phyloP scores from a whole-genome alignment of 1,140 invertebrate species.

The Trypoxylus dichotomus region DNA sequence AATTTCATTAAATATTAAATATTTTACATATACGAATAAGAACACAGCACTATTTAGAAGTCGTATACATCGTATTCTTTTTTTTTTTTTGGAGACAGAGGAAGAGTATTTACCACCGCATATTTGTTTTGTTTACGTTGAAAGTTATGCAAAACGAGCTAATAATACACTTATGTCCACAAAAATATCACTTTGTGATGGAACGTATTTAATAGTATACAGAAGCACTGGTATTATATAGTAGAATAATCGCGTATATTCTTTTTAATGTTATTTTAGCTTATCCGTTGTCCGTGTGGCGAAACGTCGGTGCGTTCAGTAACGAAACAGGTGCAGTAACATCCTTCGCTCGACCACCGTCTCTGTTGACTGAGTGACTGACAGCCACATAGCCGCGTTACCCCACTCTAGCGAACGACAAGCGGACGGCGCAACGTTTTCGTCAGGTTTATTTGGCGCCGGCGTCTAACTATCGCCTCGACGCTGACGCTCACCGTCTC shows the following conservation, averaged over 20 bases:
- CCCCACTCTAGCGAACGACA: constrained; percentile 49
- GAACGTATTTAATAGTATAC: not conserved
- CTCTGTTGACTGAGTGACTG: constrained; percentile 54
- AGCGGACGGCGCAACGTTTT: constrained; percentile 48
- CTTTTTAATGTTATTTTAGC: not conserved
- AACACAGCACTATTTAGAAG: constrained; percentile 11
- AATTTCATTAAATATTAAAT: not conserved
- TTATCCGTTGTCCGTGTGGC: not conserved
- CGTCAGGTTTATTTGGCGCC: constrained; percentile 41
- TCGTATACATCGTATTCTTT: constrained; percentile 3
- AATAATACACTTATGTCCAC: constrained; percentile 24
- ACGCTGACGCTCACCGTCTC: constrained; percentile 35
- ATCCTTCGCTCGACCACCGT: constrained; percentile 46
- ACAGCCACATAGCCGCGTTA: constrained; percentile 49
- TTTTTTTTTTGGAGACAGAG: not conserved
- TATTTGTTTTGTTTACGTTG: not conserved
- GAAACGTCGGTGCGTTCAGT: not conserved
- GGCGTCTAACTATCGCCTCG: constrained; percentile 38
- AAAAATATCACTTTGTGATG: constrained; percentile 36
- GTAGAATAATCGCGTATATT: not conserved
- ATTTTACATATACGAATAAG: not conserved
- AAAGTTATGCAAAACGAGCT: not conserved
- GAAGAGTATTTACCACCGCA: not conserved
- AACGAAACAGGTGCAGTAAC: constrained; percentile 37
- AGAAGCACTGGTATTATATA: not conserved